Evolutionary conservation across 2,113 vertebrate species (phyloP), one percentile per base, ranked within the genome.

Genomic region (Rousettus leschenaultii): DNA sequence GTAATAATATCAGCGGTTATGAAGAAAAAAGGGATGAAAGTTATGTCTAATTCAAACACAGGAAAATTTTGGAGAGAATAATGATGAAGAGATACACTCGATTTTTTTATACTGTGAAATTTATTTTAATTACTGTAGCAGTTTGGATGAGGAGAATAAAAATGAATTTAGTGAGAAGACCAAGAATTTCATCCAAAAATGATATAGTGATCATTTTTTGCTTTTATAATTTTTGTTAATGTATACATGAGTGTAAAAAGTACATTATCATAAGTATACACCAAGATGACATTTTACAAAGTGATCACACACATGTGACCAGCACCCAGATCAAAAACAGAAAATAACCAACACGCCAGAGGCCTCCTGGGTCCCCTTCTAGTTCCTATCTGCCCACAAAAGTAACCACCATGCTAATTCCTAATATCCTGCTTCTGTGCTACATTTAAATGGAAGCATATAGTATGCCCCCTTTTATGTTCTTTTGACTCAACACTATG

Each of bases 31-130:
- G 6, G 18, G 4, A 10, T 86, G 22, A 91, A 85, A 79, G 21
- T 74, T 66, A 63, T 57, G 22, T 61, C 40, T 55, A 68, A 78
- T 59, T 91, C 51, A 95, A 91, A 53, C 22, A 71, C 4, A 87
- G 45, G 35, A 82, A 86, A 93, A 75, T 85, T 79, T 94, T 57
- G 30, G 15, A 92, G 21, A 95, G 1, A 90, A 65, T 80, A 91
- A 91, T 79, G 18, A 12, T 75, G 24, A 86, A 51, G 8, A 83
- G 57, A 86, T 9, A 61, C 6, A 7, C 11, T 30, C 57, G 91
- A 48, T 28, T 79, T 68, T 71, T 85, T 90, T 73, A 35, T 95
- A 91, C 53, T 61, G 3, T 86, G 53, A 94, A 93, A 92, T 24
- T 63, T 33, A 89, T 53, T 86, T 43, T 89, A 92, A 86, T 77